Base-by-base conservation (phyloP, 2,888 invertebrate species). In the Drosophila hamatofila region DNA sequence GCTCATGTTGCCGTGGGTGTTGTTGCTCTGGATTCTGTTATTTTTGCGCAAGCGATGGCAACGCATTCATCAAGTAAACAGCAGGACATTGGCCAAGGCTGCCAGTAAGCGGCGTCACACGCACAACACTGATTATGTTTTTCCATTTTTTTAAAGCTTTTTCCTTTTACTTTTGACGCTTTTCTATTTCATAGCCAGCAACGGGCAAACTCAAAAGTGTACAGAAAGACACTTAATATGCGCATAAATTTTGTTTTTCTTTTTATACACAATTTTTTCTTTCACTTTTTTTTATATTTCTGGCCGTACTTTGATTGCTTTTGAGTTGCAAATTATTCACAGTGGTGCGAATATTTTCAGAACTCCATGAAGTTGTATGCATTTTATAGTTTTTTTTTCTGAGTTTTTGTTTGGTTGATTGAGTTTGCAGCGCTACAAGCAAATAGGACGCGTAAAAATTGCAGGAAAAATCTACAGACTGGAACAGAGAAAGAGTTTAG, bases 41-140 rank as follows among this genome's bases (percentile, higher is more conserved):
- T 68, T 78, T 59, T 64, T 68, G 48, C 39, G 35, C 52, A 14
- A 42, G 46, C 60, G 57, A 57, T 70, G 66, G 57, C 66, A 68
- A 70, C 66, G 61, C 78, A 85, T 85, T 88, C 88, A 89, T 85
- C 83, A 85, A 88, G 78, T 65, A 78, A 82, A 82, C 85, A 85
- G 83, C 80, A 82, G 80, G 83, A 80, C 72, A 69, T 58, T 67
- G 69, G 74, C 80, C 71, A 72, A 44, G 37, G 37, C 61, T 60
- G 52, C 46, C 23, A 39, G 46, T 39, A 33, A 42, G 42, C 39
- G 30, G 14, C 49, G 37, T n/a, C 44, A 58, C 25, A 23, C 42
- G 23, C 48, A 60, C 25, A 48, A 35, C 55, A n/a, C 52, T 75
- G 63, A 64, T 54, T 57, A 63, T 64, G 33, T 27, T 69, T 65